Percentiles rank a stretch among this genome's conserved stretches.
Evolutionary conservation across 2,113 vertebrate species (phyloP).

Genomic region (Crotalus tigris): DNA sequence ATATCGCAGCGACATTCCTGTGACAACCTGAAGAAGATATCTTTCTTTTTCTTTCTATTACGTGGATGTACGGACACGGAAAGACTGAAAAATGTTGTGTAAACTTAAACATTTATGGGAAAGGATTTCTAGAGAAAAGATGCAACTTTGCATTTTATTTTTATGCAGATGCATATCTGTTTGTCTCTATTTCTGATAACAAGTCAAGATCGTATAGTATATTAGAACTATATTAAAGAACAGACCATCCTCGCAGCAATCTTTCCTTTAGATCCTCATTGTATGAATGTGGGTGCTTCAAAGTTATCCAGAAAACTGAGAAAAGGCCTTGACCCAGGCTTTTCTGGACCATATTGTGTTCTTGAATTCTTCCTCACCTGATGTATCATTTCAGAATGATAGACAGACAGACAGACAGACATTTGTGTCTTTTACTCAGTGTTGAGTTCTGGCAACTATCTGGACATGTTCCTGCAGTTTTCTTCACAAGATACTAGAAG

Average conservation of each 20-base stretch:
- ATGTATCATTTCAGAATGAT: background rate
- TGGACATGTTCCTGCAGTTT: background rate
- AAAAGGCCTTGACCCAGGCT: background rate
- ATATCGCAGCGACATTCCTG: background rate
- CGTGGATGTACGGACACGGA: background rate
- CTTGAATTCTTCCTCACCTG: background rate
- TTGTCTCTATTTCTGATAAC: background rate
- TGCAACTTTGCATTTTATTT: background rate
- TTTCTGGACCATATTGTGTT: background rate
- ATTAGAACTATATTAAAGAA: background rate
- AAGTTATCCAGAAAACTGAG: background rate
- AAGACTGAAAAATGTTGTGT: background rate
- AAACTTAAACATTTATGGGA: background rate
- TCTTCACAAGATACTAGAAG: background rate
- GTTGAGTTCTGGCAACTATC: background rate
- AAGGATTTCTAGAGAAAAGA: background rate
- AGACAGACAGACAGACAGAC: background rate
- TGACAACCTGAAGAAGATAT: background rate
- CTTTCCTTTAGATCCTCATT: background rate
- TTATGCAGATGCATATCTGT: background rate
- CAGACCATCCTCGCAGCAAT: background rate
- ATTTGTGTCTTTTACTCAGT: background rate
- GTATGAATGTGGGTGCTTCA: background rate
- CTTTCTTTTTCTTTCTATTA: background rate
- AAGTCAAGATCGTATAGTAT: background rate